Percentiles rank a stretch among this genome's conserved stretches.
These are phyloP conservation scores for Salmo trutta DNA, from an alignment of 2,797 vertebrate species.

Conservation along the genomic window DNA sequence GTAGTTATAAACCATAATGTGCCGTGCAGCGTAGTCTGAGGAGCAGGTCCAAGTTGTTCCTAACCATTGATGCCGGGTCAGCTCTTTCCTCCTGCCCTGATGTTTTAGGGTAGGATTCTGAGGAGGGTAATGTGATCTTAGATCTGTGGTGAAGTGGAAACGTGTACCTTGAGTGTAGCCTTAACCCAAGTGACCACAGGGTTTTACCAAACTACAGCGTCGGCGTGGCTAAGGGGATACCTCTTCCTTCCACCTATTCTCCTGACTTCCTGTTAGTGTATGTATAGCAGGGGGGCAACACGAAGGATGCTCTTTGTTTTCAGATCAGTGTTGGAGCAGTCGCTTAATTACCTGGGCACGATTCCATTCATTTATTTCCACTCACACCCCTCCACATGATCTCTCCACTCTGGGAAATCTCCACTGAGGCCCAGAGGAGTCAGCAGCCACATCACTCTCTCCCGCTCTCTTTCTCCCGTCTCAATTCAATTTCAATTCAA, in stretches of 20 bases:
- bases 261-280: constrained; percentile 28
- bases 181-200: constrained; percentile 7
- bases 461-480: neutral
- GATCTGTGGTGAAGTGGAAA: neutral
- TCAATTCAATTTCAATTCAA: too few species aligned
- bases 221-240: neutral
- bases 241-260: constrained; percentile 20
- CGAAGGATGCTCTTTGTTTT: neutral
- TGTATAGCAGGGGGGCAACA: neutral
- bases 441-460: neutral
- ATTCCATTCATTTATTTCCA: neutral
- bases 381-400: neutral
- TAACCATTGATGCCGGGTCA: neutral
- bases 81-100: neutral
- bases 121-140: neutral
- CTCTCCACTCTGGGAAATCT: neutral
- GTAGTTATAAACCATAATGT: too few species aligned
- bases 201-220: constrained; percentile 11
- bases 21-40: neutral
- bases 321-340: neutral
- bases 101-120: too few species aligned
- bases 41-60: neutral
- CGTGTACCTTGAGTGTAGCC: neutral
- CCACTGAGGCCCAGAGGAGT: neutral
- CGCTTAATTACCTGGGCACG: neutral